phyloP scores from a whole-genome alignment of 2,113 vertebrate species.

The Tetraodon nigroviridis region DNA sequence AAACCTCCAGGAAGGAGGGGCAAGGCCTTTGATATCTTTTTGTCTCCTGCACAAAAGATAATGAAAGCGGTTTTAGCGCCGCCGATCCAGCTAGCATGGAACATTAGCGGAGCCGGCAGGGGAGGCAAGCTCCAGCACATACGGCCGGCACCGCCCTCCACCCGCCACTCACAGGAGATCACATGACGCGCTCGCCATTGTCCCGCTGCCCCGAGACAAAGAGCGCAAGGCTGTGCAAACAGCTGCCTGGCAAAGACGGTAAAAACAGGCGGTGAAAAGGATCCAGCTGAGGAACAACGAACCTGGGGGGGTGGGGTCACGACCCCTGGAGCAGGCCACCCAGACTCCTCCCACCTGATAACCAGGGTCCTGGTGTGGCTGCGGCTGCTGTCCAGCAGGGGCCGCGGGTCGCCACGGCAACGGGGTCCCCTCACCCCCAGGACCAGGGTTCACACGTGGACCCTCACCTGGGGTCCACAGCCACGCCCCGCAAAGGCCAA shows the following conservation, averaged over 20 bases:
- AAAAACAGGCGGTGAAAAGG: conserved; percentile 71
- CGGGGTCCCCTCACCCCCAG: too few species aligned
- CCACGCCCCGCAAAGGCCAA: too few species aligned
- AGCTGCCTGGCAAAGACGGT: conserved; percentile 61
- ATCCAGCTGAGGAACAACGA: conserved; percentile 66
- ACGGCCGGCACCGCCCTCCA: conserved; percentile 52
- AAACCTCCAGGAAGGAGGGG: conserved; percentile 34
- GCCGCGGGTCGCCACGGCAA: too few species aligned
- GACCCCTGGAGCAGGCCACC: too few species aligned
- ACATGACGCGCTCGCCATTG: conserved; percentile 62
- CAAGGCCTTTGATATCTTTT: conserved; percentile 53
- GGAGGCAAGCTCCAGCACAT: conserved; percentile 66
- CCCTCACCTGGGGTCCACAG: conserved; percentile 21
- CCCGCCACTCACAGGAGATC: conserved; percentile 58
- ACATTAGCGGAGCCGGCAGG: conserved; percentile 12
- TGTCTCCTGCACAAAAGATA: conserved; percentile 47
- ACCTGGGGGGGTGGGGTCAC: conserved; percentile 27
- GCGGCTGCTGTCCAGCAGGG: too few species aligned
- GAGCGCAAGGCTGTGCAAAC: conserved; percentile 63
- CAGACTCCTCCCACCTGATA: too few species aligned
- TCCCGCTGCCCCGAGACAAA: conserved; percentile 63
- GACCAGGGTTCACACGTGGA: too few species aligned
- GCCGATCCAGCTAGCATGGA: too few species aligned
- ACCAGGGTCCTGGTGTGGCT: too few species aligned
- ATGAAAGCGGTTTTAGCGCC: conserved; percentile 49